phyloP scores from a whole-genome alignment of 2,113 vertebrate genomes.

The Scopus umbretta region DNA sequence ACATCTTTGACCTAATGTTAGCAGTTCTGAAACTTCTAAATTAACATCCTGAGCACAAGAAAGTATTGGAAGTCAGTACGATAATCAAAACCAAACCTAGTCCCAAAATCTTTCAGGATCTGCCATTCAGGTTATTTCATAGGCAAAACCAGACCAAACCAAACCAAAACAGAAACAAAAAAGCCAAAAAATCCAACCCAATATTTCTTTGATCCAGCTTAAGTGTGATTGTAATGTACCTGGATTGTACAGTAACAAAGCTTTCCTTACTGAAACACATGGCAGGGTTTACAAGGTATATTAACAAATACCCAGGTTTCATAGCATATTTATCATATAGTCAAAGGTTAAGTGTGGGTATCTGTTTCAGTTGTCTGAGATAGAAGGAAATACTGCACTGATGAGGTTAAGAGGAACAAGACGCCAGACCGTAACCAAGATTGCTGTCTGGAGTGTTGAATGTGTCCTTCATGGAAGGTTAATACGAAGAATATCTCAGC shows the following conservation, averaged over 20 bases:
- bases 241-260: neutral
- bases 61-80: neutral
- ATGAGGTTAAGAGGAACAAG: neutral
- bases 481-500: neutral
- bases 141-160: neutral
- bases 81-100: neutral
- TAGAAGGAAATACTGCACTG: neutral
- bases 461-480: neutral
- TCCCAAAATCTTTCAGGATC: neutral
- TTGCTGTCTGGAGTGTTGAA: neutral
- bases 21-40: neutral
- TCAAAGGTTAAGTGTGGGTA: neutral
- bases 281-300: neutral
- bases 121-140: neutral
- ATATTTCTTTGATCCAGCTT: neutral
- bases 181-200: rapidly evolving
- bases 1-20: neutral
- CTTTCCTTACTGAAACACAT: neutral
- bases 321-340: neutral
- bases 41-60: neutral
- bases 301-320: neutral
- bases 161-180: neutral
- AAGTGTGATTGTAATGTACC: neutral
- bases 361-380: neutral
- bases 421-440: rapidly evolving